Conservation (phyloP, 2,797 vertebrate species). For the Falco peregrinus region DNA sequence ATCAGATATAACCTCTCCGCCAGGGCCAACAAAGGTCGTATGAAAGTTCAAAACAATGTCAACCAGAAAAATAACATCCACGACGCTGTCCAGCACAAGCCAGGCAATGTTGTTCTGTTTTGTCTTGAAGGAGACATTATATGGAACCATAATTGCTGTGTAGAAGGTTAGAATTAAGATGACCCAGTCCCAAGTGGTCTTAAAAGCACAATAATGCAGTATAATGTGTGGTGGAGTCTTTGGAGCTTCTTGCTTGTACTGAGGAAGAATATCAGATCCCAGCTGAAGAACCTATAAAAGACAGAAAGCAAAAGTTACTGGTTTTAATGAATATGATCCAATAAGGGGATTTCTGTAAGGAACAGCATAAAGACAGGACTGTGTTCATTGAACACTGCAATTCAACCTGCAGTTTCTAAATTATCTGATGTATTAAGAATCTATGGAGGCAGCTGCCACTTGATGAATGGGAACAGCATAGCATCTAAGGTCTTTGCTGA, state of each 20-base stretch:
- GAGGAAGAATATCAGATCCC: constrained; percentile 96
- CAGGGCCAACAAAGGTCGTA: constrained; percentile 95
- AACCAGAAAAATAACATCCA: constrained; percentile 96
- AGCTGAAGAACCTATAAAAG: constrained; percentile 89
- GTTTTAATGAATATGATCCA: not conserved
- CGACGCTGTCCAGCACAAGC: constrained; percentile 95
- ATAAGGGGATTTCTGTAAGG: not conserved
- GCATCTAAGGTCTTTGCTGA: not conserved
- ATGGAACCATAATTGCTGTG: constrained; percentile 98
- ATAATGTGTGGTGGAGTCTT: constrained; percentile 98
- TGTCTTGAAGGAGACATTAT: constrained; percentile 96
- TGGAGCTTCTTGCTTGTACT: constrained; percentile 97
- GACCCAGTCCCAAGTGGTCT: constrained; percentile 99
- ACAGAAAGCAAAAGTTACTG: not conserved
- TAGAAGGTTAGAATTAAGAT: constrained; percentile 98
- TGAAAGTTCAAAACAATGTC: constrained; percentile 98
- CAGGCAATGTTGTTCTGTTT: constrained; percentile 97
- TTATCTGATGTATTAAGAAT: not conserved
- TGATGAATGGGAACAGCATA: not conserved
- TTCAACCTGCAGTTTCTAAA: not conserved
- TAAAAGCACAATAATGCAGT: constrained; percentile 97
- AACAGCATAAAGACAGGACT: not conserved
- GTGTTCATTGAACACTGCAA: not conserved
- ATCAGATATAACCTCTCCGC: constrained; percentile 95
- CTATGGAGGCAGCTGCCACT: not conserved